Conservation (phyloP, 2,113 vertebrate genomes). For the Brienomyrus brachyistius region DNA sequence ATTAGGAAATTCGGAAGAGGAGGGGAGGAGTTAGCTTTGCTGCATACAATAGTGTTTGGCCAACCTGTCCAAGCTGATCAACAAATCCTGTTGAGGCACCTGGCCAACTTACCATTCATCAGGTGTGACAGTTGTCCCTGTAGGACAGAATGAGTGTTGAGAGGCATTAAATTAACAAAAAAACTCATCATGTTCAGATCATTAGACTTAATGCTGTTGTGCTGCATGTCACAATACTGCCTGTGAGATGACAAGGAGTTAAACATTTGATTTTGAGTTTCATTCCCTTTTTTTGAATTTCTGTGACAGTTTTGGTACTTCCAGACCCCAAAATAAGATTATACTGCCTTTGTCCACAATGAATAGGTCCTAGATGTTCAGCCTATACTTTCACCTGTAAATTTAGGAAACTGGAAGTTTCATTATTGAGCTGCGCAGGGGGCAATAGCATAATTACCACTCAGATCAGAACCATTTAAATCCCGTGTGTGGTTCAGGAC, state of each 20-base stretch:
- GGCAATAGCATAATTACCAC: neutral
- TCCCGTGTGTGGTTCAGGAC: neutral
- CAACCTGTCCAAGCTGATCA: slow-evolving; percentile 22
- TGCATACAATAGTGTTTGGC: slow-evolving; percentile 21
- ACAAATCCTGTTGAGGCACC: neutral
- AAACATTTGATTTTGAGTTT: neutral
- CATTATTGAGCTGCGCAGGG: neutral
- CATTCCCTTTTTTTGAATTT: neutral
- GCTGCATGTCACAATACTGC: neutral
- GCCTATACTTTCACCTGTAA: neutral
- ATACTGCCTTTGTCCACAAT: neutral
- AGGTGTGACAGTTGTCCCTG: neutral
- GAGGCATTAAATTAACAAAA: neutral
- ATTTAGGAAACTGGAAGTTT: neutral
- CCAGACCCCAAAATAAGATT: neutral
- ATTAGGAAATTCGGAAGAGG: slow-evolving; percentile 33
- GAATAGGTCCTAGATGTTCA: neutral
- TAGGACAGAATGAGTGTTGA: neutral
- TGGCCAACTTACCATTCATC: neutral
- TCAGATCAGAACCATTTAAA: neutral
- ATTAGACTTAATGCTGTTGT: neutral
- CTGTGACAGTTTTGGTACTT: neutral
- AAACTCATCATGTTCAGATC: neutral
- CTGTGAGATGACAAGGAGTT: neutral
- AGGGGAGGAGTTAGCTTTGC: slow-evolving; percentile 32